These are phyloP conservation scores for Clostera curtula DNA, from an alignment of 2,888 invertebrate species.

Conservation along the genomic window DNA sequence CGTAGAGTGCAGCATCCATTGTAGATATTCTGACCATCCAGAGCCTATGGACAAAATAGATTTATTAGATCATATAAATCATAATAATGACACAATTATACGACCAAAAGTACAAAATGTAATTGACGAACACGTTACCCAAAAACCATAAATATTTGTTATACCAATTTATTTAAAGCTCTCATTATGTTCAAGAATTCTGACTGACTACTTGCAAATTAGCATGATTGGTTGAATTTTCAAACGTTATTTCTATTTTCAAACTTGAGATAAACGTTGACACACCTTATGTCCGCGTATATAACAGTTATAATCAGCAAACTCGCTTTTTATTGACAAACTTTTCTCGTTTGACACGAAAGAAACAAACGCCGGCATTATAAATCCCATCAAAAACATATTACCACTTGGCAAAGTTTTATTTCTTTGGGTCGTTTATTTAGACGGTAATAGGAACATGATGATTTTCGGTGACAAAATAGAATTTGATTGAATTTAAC, in stretches of 20 bases:
- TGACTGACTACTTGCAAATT: too few species aligned
- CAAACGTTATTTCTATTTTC: too few species aligned
- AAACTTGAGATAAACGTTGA: too few species aligned
- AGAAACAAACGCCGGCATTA: slow-evolving; percentile 26
- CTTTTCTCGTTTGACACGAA: slow-evolving; percentile 34
- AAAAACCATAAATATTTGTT: too few species aligned
- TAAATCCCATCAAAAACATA: slow-evolving; percentile 33
- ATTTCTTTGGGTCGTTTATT: slow-evolving; percentile 29
- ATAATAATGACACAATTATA: too few species aligned
- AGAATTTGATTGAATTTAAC: slow-evolving; percentile 22
- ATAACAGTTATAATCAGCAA: slow-evolving; percentile 6
- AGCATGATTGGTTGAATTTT: too few species aligned
- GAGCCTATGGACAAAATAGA: slow-evolving; percentile 79
- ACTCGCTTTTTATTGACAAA: slow-evolving; percentile 24
- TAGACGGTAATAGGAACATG: slow-evolving; percentile 21
- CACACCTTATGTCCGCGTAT: too few species aligned
- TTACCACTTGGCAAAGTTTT: slow-evolving; percentile 28
- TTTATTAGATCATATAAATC: too few species aligned
- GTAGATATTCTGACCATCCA: slow-evolving; percentile 99
- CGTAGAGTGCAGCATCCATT: slow-evolving; percentile 99
- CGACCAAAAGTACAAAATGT: too few species aligned
- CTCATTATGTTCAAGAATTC: too few species aligned
- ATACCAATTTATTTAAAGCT: too few species aligned
- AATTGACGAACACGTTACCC: too few species aligned
- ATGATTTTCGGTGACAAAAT: slow-evolving; percentile 21